phyloP scores from a whole-genome alignment of 2,113 vertebrate genomes.

The Stegostoma tigrinum region DNA sequence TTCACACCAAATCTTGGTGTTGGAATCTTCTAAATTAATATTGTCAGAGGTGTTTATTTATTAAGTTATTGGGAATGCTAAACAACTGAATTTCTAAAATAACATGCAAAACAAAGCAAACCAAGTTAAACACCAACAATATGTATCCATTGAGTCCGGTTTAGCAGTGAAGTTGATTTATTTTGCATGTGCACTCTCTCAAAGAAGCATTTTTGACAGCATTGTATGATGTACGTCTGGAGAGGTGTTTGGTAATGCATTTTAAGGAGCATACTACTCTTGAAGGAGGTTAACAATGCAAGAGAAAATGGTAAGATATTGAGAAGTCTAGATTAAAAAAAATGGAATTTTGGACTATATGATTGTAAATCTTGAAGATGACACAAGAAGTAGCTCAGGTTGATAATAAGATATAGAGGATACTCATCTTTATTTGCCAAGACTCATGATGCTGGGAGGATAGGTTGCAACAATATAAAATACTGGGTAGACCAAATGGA shows the following conservation, averaged over 20 bases:
- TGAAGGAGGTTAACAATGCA: neutral
- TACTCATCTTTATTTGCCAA: too few relatives aligned
- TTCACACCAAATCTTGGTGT: neutral
- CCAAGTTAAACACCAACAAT: neutral
- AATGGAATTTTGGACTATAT: neutral
- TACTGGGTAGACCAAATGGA: neutral
- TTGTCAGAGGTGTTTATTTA: neutral
- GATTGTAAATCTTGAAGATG: too few relatives aligned
- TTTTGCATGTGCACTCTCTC: neutral
- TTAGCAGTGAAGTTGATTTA: neutral
- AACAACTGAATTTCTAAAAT: neutral
- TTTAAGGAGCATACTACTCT: neutral
- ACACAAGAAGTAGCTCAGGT: too few relatives aligned
- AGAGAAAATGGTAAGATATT: neutral
- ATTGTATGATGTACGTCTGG: neutral
- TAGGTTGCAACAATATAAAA: neutral
- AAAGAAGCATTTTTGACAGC: neutral
- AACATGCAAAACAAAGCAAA: neutral
- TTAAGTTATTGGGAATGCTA: neutral
- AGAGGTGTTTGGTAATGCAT: neutral
- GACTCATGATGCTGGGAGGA: neutral
- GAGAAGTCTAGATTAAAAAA: neutral
- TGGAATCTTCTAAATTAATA: neutral
- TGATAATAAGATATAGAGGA: too few relatives aligned
- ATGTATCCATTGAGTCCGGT: neutral